Evolutionary conservation across 2,888 invertebrate genomes (phyloP).

Genomic region (Aphrophora alni): DNA sequence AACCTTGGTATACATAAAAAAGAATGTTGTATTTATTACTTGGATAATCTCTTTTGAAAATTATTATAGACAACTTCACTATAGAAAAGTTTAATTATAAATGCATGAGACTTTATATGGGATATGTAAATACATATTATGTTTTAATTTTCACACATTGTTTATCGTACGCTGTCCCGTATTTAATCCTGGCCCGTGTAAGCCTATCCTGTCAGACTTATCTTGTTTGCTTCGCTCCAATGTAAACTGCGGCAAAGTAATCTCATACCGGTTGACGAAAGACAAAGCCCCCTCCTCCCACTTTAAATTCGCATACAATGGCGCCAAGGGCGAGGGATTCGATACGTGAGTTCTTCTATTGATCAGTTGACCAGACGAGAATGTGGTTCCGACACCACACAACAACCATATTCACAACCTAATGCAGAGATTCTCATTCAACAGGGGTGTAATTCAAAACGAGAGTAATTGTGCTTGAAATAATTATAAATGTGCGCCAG

Average conservation of each 20-base stretch:
- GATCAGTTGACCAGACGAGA: neutral
- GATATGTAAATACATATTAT: neutral
- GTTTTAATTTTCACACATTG: neutral
- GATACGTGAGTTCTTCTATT: neutral
- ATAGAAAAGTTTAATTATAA: too few species aligned
- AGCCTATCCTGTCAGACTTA: neutral
- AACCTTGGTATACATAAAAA: too few species aligned
- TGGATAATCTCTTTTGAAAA: too few species aligned
- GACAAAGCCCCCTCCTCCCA: neutral
- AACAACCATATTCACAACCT: too few species aligned
- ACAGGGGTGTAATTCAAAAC: too few species aligned
- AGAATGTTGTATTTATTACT: too few species aligned
- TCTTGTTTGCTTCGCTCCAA: neutral
- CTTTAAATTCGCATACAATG: neutral
- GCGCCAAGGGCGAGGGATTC: neutral
- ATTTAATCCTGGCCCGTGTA: neutral
- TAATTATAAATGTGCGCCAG: too few species aligned
- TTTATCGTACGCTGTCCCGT: neutral
- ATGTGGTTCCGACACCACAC: too few species aligned
- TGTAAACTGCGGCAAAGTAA: neutral
- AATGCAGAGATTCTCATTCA: too few species aligned
- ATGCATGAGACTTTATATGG: too few species aligned
- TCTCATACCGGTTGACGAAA: neutral
- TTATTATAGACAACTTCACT: too few species aligned
- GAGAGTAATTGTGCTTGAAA: too few species aligned